Evolutionary conservation across 2,888 invertebrate genomes (phyloP), one percentile per base, ranked within the genome.

Genomic region (Mellilla xanthometata): DNA sequence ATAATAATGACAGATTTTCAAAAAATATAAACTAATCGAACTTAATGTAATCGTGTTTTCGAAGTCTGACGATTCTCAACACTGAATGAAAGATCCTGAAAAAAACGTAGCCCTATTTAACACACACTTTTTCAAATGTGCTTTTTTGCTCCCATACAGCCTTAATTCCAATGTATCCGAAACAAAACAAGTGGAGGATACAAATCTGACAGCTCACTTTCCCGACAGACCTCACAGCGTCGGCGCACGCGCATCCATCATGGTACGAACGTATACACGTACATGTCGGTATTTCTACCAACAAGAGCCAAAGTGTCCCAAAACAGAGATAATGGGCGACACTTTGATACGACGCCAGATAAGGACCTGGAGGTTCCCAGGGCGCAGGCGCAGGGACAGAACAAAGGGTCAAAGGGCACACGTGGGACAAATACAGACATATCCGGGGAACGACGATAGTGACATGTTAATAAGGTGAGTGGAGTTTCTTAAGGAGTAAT

Each of bases 251-350:
- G 74, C 88, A 88, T 89, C 88, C 81, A 88, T 89, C 88, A 89
- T 87, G 77, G 84, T 85, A 80, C 64, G 66, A 64, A 60, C 72
- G 75, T 72, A 72, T 74, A 24, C 12, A 73, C 63, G 77, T 79
- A 76, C 75, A 71, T 69, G 75, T 76, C 77, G 75, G 74, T 75
- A 36, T 19, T 10, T 36, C 36, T 28, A 65, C 71, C 66, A 72
- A 86, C 87, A 85, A 81, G 83, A 77, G 71, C 77, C 80, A 83
- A 85, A 85, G 80, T 81, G 81, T 39, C 73, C 77, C 78, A 73
- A 75, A 78, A 72, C 72, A 64, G 69, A 88, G 89, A 89, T 89
- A 88, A 87, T 87, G 73, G 86, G 79, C 81, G 84, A 88, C 88
- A 88, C 75, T 76, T 71, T 72, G 88, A 89, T 89, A 89, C 89